These are phyloP conservation scores for Palythoa caribaeorum DNA, from an alignment of 92 coral and sea anemone species.

Conservation along the genomic window DNA sequence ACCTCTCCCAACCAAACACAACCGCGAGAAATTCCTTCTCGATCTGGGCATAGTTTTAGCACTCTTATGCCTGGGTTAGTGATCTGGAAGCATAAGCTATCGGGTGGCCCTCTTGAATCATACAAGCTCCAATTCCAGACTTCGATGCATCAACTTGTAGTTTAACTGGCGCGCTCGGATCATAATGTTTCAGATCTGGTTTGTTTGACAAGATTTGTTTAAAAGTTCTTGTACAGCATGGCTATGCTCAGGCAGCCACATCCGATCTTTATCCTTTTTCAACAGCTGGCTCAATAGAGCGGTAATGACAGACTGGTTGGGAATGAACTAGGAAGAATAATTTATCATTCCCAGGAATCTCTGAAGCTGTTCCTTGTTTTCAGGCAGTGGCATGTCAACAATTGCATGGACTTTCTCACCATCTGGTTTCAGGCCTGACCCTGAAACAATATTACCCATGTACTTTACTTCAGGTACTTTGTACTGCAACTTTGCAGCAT, in stretches of 20 bases:
- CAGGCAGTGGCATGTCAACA: constrained; percentile 50
- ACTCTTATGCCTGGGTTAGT: constrained; percentile 54
- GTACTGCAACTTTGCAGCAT: no score
- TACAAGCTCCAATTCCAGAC: constrained; percentile 53
- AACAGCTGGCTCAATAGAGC: constrained; percentile 35
- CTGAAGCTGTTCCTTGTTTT: no score
- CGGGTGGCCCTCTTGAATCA: no score
- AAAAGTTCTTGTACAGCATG: constrained; percentile 41
- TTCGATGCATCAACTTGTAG: constrained; percentile 40
- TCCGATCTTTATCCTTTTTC: constrained; percentile 24
- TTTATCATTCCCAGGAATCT: no score
- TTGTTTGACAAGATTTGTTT: constrained; percentile 55
- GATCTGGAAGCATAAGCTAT: constrained; percentile 63
- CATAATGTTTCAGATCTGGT: constrained; percentile 56
- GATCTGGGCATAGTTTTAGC: constrained; percentile 65
- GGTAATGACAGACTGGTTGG: no score
- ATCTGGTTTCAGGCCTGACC: constrained; percentile 43
- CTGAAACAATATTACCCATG: constrained; percentile 49
- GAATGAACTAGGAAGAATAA: no score
- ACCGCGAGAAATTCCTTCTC: no score
- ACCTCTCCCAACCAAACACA: no score
- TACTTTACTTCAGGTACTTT: no score
- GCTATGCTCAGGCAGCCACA: constrained; percentile 47
- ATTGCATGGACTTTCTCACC: constrained; percentile 34
- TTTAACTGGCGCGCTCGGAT: constrained; percentile 31